phyloP scores from a whole-genome alignment of 1,140 invertebrate species.

The Maconellicoccus hirsutus region DNA sequence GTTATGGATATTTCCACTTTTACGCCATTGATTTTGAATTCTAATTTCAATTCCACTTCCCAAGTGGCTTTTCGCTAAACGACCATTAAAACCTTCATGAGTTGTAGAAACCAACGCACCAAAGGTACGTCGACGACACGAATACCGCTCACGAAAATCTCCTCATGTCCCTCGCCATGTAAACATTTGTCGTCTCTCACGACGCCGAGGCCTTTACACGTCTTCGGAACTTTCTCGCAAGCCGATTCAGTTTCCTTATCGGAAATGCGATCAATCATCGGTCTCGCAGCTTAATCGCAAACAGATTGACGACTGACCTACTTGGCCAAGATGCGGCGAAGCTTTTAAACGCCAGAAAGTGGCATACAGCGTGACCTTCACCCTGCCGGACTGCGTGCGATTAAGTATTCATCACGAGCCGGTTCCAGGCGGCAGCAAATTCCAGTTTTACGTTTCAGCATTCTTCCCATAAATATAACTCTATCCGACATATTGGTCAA shows the following conservation, averaged over 20 bases:
- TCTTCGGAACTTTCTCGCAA: neutral
- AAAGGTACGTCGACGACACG: no score
- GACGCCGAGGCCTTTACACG: neutral
- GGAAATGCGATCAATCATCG: constrained; percentile 1
- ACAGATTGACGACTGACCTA: constrained; percentile 15
- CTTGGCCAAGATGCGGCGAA: neutral
- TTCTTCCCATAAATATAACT: constrained; percentile 21
- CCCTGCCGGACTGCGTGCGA: constrained; percentile 12
- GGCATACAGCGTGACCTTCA: constrained; percentile 18
- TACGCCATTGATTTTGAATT: no score
- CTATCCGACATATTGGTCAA: constrained; percentile 20
- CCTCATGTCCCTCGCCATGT: no score
- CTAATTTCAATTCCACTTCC: no score
- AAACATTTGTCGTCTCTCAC: neutral
- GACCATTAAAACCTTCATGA: no score
- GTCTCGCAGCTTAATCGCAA: neutral
- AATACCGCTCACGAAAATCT: no score
- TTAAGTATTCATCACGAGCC: constrained; percentile 22
- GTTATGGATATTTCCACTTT: no score
- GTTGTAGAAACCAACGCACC: no score
- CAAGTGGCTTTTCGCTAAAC: no score
- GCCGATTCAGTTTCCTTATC: neutral
- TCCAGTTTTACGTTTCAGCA: constrained; percentile 20
- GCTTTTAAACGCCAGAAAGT: constrained; percentile 16
- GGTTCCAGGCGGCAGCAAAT: constrained; percentile 15